A percentile compares a stretch with the other conserved stretches of the same genome.
phyloP scores from a whole-genome alignment of 2,113 vertebrate genomes.

The Felis catus region F.catus_Fca126_mat1.0 CM031415.1:195533001-195533500 shows the following conservation, averaged over 20 bases:
- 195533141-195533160: constrained; percentile 23
- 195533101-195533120: background rate
- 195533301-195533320: background rate
- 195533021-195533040: background rate
- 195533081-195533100: constrained; percentile 1
- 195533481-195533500: background rate
- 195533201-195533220: background rate
- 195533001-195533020: background rate
- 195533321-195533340: constrained; percentile 7
- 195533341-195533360: constrained; percentile 7
- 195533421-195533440: background rate
- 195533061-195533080: background rate
- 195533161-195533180: background rate
- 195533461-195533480: constrained; percentile 11
- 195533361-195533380: constrained; percentile 38
- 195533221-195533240: constrained; percentile 23
- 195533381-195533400: constrained; percentile 59
- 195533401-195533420: constrained; percentile 25
- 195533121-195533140: background rate
- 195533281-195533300: background rate
- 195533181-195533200: constrained; percentile 4
- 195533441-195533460: background rate
- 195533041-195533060: background rate
- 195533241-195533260: background rate
- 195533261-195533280: constrained; percentile 16